Conservation (phyloP, 1,140 invertebrate genomes). For the Protaetia brevitarsis region DNA sequence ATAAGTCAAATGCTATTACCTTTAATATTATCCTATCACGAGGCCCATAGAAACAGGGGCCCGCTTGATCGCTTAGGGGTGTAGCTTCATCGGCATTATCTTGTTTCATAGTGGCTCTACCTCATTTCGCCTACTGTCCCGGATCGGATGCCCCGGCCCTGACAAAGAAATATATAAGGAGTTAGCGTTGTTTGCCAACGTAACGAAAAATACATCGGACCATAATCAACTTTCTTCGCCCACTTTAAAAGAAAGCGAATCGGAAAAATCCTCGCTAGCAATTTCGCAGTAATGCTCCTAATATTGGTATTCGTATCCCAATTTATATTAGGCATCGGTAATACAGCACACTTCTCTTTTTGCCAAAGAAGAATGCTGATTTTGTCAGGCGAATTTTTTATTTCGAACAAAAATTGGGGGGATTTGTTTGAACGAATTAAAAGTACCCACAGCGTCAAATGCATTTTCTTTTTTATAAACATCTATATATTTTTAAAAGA, state of each 20-base stretch:
- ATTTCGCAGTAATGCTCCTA: conserved; percentile 54
- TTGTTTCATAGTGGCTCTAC: conserved; percentile 66
- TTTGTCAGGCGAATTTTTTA: no score
- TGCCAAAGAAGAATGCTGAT: no score
- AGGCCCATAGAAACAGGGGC: conserved; percentile 61
- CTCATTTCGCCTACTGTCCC: conserved; percentile 72
- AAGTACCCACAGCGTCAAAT: no score
- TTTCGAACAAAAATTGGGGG: no score
- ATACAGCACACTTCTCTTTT: conserved; percentile 63
- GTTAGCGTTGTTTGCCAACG: conserved; percentile 44
- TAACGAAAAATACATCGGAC: conserved; percentile 45
- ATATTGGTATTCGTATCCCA: conserved; percentile 62
- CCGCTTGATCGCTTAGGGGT: conserved; percentile 64
- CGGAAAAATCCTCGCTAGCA: conserved; percentile 53
- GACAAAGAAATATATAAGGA: conserved; percentile 60
- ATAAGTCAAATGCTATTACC: conserved; percentile 65
- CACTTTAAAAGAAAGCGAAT: conserved; percentile 47
- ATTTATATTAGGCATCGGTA: conserved; percentile 64
- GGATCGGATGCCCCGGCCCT: conserved; percentile 65
- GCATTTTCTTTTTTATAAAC: no score
- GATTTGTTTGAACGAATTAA: no score
- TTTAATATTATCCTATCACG: conserved; percentile 60
- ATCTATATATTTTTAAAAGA: no score
- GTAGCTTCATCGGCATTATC: conserved; percentile 59
- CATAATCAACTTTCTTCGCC: conserved; percentile 23